Evolutionary conservation across 30 jellyfish, hydroid and myxozoan genomes (phyloP).

Genomic region (Chrysaora quinquecirrha): DNA sequence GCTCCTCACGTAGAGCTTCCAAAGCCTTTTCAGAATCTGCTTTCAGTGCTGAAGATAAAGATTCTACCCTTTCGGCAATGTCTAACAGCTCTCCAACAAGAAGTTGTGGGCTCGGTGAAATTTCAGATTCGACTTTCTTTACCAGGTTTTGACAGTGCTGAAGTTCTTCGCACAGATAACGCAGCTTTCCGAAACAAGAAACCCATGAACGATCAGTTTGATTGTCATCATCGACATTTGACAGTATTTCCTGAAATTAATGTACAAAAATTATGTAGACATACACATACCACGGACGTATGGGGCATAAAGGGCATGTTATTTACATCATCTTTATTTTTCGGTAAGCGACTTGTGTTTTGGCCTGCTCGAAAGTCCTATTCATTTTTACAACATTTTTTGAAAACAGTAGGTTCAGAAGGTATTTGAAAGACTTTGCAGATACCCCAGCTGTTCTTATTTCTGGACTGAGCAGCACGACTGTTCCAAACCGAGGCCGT

Average conservation of each 20-base stretch:
- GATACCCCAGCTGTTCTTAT: no score
- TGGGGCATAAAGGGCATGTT: no score
- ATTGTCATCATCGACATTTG: not conserved
- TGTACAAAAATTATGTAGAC: not conserved
- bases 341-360: no score
- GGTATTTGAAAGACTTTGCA: no score
- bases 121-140: slow-evolving; percentile 2
- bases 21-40: slow-evolving; percentile 11
- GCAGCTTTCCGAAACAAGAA: slow-evolving; percentile 9
- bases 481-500: no score
- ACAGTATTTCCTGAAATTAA: slow-evolving; percentile 1
- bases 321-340: no score
- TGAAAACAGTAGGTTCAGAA: no score
- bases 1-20: not conserved
- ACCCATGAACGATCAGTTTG: not conserved
- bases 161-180: not conserved
- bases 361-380: no score
- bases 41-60: slow-evolving; percentile 6
- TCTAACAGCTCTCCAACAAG: slow-evolving; percentile 14
- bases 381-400: no score
- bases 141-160: slow-evolving; percentile 9
- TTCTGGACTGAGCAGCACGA: no score
- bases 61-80: slow-evolving; percentile 17
- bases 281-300: not conserved
- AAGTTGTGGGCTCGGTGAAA: not conserved